Percentiles rank a stretch among this genome's conserved stretches.
phyloP scores from a whole-genome alignment of 2,888 invertebrate genomes.

The Chrysodeixis includens region DNA sequence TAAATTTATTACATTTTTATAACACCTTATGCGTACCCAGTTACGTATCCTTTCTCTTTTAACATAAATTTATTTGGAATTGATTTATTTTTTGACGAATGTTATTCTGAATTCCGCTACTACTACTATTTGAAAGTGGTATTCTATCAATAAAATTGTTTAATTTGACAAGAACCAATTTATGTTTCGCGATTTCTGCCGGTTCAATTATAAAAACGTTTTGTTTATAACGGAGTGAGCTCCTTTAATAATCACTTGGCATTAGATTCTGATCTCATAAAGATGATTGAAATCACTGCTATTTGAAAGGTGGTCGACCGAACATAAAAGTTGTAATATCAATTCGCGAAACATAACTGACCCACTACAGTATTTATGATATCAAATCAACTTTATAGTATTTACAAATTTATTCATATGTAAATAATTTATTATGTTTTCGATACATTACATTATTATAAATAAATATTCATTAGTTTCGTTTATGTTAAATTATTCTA shows the following conservation, averaged over 20 bases:
- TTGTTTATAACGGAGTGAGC: conserved; percentile 26
- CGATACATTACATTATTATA: background rate
- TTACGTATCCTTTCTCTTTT: conserved; percentile 67
- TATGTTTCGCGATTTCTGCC: conserved; percentile 43
- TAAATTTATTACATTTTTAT: conserved; percentile 70
- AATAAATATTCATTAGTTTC: conserved; percentile 6
- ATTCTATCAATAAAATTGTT: conserved; percentile 63
- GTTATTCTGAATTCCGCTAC: conserved; percentile 51
- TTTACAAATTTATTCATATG: background rate
- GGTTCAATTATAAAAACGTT: conserved; percentile 47
- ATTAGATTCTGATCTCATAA: conserved; percentile 35
- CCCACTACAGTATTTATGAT: conserved; percentile 13
- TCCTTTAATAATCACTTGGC: conserved; percentile 48
- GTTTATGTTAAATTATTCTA: conserved; percentile 24
- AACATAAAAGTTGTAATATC: conserved; percentile 39
- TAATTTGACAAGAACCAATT: conserved; percentile 61
- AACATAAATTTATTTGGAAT: conserved; percentile 55
- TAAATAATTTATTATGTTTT: background rate
- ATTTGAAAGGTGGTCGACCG: conserved; percentile 36
- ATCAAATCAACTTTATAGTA: background rate
- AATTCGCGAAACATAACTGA: conserved; percentile 8
- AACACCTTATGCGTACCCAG: conserved; percentile 47
- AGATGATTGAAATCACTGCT: conserved; percentile 40
- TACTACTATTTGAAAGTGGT: conserved; percentile 57
- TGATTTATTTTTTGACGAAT: conserved; percentile 61